Evolutionary conservation across 2,797 vertebrate genomes (phyloP), one percentile per base, ranked within the genome.

Genomic region (Pantherophis alleghaniensis): DNA sequence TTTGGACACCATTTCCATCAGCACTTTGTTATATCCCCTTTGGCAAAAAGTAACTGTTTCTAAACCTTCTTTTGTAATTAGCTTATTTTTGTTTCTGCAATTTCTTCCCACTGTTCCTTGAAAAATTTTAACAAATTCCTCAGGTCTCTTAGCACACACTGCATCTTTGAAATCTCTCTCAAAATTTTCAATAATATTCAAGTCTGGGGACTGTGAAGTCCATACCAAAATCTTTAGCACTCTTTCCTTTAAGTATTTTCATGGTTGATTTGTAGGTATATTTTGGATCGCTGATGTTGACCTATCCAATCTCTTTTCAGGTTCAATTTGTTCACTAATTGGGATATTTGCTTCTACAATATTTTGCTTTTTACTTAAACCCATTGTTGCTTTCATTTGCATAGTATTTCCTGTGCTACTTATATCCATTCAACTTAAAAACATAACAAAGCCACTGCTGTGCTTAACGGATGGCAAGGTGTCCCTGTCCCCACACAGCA

Each of bases 401-500:
- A 83, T 83, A 83, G 37, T 26, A 47, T 83, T 83, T 47, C 22
- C 79, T 83, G 79, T 83, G 4, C 42, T 47, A 83, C 2, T 13
- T 83, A 47, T 83, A 83, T 83, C 74, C 20, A 47, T 47, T 47
- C 37, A 24, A 83, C 10, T 47, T 83, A 83, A 83, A 83, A 83
- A 24, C 42, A 11, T 47, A 83, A 83, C 10, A 47, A 83, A 47
- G 74, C 20, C 18, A 22, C 20, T 83, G 10, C 20, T 12, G 22
- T 22, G 37, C 79, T 83, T 47, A 83, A 47, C 5, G 10, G 22
- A 24, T 83, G 42, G 42, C 42, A 83, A 83, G 20, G 42, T 83
- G 9, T 5, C 10, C 3, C 0, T 0, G 0, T 3, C 32, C 7
- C 1, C 18, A 7, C 18, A 9, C 32, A 0, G 2, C 69, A 74